Evolutionary conservation across 2,888 invertebrate species (phyloP).

Genomic region (Apodemia zela): DNA sequence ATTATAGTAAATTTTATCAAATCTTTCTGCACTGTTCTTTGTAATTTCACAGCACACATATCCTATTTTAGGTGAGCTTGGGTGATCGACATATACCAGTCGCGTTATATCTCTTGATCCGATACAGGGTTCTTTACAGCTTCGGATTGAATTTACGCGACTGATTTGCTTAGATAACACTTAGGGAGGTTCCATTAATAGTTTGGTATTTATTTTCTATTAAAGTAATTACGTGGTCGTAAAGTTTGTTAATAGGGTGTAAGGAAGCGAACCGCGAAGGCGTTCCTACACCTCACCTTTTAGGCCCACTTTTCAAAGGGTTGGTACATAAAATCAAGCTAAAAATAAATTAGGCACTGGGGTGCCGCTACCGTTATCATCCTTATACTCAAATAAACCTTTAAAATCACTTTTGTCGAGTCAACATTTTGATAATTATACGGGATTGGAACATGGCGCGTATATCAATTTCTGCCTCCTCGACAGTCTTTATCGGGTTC

Average conservation of each 20-base stretch:
- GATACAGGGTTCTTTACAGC: slow-evolving; percentile 1
- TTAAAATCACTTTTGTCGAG: too few species aligned
- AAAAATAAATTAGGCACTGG: too few species aligned
- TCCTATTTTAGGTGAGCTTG: background rate
- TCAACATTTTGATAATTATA: too few species aligned
- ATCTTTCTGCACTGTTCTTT: too few species aligned
- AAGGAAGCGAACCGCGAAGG: background rate
- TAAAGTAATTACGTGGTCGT: slow-evolving; percentile 1
- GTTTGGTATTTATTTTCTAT: slow-evolving; percentile 6
- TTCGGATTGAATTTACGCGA: slow-evolving; percentile 1
- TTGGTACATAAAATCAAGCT: too few species aligned
- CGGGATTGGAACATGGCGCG: too few species aligned
- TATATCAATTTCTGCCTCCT: too few species aligned
- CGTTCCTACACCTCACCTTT: background rate
- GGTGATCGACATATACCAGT: background rate
- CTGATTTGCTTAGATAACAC: slow-evolving; percentile 10
- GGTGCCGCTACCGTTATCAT: too few species aligned
- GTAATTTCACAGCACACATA: background rate
- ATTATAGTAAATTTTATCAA: too few species aligned
- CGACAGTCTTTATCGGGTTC: too few species aligned
- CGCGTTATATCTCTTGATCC: background rate
- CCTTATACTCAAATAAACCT: too few species aligned
- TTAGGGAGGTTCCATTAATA: background rate
- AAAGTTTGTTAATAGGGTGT: background rate
- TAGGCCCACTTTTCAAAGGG: background rate